These are phyloP conservation scores for Pristionchus fissidentatus DNA, from an alignment of 2,888 invertebrate genomes.

Conservation along the genomic window DNA sequence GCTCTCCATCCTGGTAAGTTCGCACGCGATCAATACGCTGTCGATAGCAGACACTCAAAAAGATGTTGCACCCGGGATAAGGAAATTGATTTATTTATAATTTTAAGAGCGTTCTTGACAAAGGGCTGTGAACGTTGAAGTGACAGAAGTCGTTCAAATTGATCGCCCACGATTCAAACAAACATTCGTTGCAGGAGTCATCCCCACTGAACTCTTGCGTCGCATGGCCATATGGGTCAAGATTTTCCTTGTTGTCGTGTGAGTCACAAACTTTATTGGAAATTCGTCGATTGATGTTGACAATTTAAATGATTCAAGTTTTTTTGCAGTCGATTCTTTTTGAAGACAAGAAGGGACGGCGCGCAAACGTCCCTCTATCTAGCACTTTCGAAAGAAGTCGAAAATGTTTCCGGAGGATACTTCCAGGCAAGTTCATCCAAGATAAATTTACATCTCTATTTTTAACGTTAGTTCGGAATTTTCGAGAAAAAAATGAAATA, in stretches of 20 bases:
- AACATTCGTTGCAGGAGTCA: neutral
- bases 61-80: too few relatives aligned
- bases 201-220: neutral
- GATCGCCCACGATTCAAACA: neutral
- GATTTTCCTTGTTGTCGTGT: neutral
- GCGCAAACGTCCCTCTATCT: conserved; percentile 86
- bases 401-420: conserved; percentile 86
- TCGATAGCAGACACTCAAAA: too few relatives aligned
- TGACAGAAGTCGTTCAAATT: too few relatives aligned
- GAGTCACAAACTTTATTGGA: too few relatives aligned
- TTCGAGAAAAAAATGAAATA: too few relatives aligned
- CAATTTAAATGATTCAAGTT: neutral
- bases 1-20: conserved; percentile 86
- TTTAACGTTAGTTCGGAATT: too few relatives aligned
- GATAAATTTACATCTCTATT: neutral
- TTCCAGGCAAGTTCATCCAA: conserved; percentile 76
- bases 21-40: neutral
- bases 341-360: conserved; percentile 85
- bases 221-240: neutral
- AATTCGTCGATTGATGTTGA: too few relatives aligned
- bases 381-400: conserved; percentile 84
- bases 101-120: neutral
- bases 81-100: conserved; percentile 74
- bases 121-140: too few relatives aligned
- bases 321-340: conserved; percentile 69